These are phyloP conservation scores for Adineta ricciae DNA, from an alignment of 2,888 invertebrate species.

Conservation along the genomic window DNA sequence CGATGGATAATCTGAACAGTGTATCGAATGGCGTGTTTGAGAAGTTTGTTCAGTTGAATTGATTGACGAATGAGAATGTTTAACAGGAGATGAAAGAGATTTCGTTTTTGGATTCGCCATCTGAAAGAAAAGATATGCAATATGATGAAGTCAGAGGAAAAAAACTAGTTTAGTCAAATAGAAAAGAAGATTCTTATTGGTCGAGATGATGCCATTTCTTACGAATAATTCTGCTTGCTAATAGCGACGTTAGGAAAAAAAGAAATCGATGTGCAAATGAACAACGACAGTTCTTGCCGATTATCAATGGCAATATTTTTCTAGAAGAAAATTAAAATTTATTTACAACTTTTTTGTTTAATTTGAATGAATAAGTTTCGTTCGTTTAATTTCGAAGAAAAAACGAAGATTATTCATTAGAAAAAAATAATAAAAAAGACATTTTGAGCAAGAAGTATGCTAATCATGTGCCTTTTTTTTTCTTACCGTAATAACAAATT, in stretches of 20 bases:
- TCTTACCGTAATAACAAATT: no score
- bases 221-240: not conserved
- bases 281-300: no score
- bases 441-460: no score
- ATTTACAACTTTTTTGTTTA: no score
- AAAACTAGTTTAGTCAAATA: slow-evolving; percentile 1
- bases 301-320: no score
- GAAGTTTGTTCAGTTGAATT: not conserved
- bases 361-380: no score
- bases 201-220: not conserved
- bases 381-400: no score
- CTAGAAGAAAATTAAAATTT: no score
- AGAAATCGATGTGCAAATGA: no score
- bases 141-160: not conserved
- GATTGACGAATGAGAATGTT: not conserved
- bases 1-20: not conserved
- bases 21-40: not conserved
- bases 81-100: not conserved
- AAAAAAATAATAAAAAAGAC: no score
- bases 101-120: not conserved
- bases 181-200: not conserved
- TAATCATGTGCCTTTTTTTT: no score
- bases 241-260: not conserved
- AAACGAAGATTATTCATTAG: no score
- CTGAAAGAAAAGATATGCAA: not conserved